Evolutionary conservation across 30 jellyfish, hydroid and myxozoan genomes (phyloP), one percentile per base, ranked within the genome.

Genomic region (Chironex yamaguchii): DNA sequence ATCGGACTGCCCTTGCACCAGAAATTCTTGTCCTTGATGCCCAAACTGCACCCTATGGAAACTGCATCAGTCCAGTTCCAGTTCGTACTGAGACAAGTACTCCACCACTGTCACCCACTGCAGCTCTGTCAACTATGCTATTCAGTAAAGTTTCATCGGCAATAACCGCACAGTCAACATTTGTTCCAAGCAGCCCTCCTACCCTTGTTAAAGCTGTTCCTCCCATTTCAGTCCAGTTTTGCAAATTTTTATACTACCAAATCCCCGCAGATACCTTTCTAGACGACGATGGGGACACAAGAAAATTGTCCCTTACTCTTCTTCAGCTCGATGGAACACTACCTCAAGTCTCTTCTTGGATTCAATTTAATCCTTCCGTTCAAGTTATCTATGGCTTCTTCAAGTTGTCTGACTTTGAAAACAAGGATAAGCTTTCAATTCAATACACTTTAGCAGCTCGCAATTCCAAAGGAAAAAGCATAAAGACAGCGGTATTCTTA

Each of bases 221-320:
- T 23, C 89, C 42, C 29, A 2, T 85, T 1, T 71, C 72, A 22
- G 42, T 85, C 28, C 66, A 74, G 24, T 85, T 86, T 86, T 85
- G 95, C 33, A 87, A 74, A 23, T 87, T 87, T 11, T 73, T 85
- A 4, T 49, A 71, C 62, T 85, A 24, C 20, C 88, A 49, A 31
- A 76, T 88, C 29, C 87, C 97, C 0, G 65, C 25, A 12, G 66
- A 87, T 2, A 30, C 67, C 26, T 91, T 91, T 48, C 49, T 42
- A 17, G 96, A 85, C 65, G 73, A 33, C 11, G 94, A 71, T 23
- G 98, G 96, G 21, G 11, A 76, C 9, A 69, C 98, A 17, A 91
- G 96, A 26, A 79, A 85, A 30, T 28, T 91, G n/a, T 20, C 85
- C 0, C 51, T 91, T 17, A 27, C 35, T 20, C 36, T 91, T 48